Evolutionary conservation across 2,797 vertebrate genomes (phyloP), one percentile per base, ranked within the genome.

Genomic region (Syndactyla subalaris): DNA sequence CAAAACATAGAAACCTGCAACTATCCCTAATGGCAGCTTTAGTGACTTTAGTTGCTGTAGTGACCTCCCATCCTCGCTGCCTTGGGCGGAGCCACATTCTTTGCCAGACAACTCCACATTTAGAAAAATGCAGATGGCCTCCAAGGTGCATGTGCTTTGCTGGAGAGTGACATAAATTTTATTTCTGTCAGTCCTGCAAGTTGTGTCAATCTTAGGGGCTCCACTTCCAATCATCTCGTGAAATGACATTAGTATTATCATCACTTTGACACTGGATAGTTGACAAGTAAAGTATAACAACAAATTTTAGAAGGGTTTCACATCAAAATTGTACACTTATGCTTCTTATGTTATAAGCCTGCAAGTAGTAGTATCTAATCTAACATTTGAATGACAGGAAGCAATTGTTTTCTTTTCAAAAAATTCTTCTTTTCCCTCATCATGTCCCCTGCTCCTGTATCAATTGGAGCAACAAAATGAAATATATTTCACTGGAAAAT

Each of bases 231-330:
- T 95, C 32, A 1, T 59, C 76, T 88, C 20, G 1, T 82, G 67
- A 91, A 95, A 93, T 86, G n/a, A 79, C 80, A 54, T 90, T 96
- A 88, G 77, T 87, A 76, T 95, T 89, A 79, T 62, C 76, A 83
- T 90, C 71, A 58, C 1, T 63, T 55, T 85, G 91, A 65, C 70
- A 83, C 51, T 55, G 58, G 66, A 24, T 51, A 51, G 65, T 65
- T 83, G 89, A 94, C 91, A 95, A 93, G 93, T 85, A 83, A 95
- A 95, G 45, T 76, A 74, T 80, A 89, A 84, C 74, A 80, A 94
- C 68, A 93, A 82, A 90, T 88, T 92, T 92, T 92, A 52, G 43
- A 68, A 83, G 49, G 55, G 22, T 93, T 88, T 90, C 68, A 34
- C 61, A 78, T 89, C 75, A 91, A 74, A 95, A 86, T 71, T 87